phyloP scores from a whole-genome alignment of 2,797 vertebrate species.

The Bradypodion pumilum region DNA sequence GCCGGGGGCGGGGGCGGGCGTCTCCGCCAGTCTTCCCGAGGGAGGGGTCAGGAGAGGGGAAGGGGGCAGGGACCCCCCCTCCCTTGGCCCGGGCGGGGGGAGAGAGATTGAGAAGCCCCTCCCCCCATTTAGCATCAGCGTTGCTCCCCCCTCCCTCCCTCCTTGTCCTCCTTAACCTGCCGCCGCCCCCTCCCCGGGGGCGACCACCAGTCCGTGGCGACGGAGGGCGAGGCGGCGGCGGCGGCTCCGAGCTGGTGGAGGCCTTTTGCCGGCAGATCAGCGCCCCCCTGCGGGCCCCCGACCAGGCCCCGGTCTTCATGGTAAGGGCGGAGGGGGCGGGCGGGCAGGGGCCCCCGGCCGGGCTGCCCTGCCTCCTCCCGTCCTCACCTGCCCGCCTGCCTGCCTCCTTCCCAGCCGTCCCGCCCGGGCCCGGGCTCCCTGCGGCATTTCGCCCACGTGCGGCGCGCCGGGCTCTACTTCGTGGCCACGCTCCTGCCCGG shows the following conservation, averaged over 20 bases:
- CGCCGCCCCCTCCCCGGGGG: too few species aligned
- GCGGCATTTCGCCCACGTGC: constrained; percentile 84
- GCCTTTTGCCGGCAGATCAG: constrained; percentile 86
- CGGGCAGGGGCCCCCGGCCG: too few species aligned
- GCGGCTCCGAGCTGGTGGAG: constrained; percentile 73
- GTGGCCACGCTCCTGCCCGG: constrained; percentile 78
- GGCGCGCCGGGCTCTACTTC: constrained; percentile 87
- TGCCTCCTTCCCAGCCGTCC: constrained; percentile 64
- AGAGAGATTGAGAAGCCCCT: neutral
- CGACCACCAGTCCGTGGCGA: constrained; percentile 86
- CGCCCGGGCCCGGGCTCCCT: too few species aligned
- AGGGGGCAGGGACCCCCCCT: too few species aligned
- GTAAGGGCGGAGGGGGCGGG: constrained; percentile 56
- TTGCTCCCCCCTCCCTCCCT: too few species aligned
- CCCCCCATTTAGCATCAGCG: too few species aligned
- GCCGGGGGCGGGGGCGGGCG: too few species aligned
- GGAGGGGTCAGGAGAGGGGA: too few species aligned
- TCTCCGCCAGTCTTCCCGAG: too few species aligned
- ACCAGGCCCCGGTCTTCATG: constrained; percentile 88
- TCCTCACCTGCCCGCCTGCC: fast-evolving
- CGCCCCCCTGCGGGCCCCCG: constrained; percentile 78
- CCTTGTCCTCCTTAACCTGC: constrained; percentile 52
- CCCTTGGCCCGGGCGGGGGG: fast-evolving
- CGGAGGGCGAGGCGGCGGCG: too few species aligned
- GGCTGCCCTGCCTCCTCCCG: too few species aligned